These are phyloP conservation scores for Cremastinae sp. DNA, from an alignment of 2,888 invertebrate species.

Conservation along the genomic window DNA sequence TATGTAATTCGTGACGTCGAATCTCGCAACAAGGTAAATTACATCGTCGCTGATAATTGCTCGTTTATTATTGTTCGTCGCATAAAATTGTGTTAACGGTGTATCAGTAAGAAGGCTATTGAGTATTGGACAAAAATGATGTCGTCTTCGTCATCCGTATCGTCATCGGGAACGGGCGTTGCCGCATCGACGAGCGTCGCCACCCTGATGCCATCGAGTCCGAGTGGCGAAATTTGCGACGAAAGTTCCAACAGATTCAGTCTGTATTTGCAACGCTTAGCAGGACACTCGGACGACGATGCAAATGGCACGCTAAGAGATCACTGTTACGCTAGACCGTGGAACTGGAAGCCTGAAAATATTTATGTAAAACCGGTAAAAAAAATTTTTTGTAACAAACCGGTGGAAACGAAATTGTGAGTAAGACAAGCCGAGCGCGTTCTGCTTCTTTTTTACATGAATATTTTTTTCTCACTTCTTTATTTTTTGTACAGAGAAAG, in stretches of 20 bases:
- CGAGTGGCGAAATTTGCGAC: constrained; percentile 70
- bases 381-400: constrained; percentile 80
- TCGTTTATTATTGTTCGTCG: too few species aligned
- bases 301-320: constrained; percentile 83
- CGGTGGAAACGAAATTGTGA: constrained; percentile 17
- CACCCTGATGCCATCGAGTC: constrained; percentile 43
- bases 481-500: constrained; percentile 66
- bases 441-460: not conserved
- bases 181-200: constrained; percentile 6
- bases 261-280: constrained; percentile 74
- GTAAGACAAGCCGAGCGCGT: too few species aligned
- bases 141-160: constrained; percentile 35
- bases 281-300: constrained; percentile 77
- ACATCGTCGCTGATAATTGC: not conserved
- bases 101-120: not conserved
- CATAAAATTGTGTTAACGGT: too few species aligned
- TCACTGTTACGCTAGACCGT: constrained; percentile 88
- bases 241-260: constrained; percentile 81
- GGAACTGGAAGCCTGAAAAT: constrained; percentile 86
- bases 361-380: constrained; percentile 84
- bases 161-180: constrained; percentile 42
- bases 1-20: constrained; percentile 11
- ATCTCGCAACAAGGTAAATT: not conserved
- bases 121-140: constrained; percentile 40
- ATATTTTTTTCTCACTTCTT: not conserved